These are phyloP conservation scores for Pteria penguin DNA, from an alignment of 2,888 invertebrate genomes.

Conservation along the genomic window DNA sequence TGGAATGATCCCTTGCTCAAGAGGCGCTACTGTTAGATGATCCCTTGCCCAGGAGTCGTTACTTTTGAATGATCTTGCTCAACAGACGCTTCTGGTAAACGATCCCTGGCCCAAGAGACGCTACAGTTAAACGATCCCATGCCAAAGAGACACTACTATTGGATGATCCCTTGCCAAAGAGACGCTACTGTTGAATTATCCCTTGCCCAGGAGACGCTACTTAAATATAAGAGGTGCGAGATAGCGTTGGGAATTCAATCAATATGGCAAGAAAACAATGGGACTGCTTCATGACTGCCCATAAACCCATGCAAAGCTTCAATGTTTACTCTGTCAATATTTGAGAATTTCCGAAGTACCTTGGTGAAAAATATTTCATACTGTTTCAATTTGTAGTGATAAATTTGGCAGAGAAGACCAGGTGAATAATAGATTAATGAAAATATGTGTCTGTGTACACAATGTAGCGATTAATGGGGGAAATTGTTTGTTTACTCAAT, in stretches of 20 bases:
- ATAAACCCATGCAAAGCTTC: slow-evolving; percentile 33
- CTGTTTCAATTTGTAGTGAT: slow-evolving; percentile 7
- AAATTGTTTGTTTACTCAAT: not conserved
- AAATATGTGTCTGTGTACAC: not conserved
- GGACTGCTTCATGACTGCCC: slow-evolving; percentile 31
- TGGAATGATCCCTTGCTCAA: too few species aligned
- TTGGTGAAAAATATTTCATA: slow-evolving; percentile 5
- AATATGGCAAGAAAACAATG: slow-evolving; percentile 41
- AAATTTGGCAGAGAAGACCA: not conserved
- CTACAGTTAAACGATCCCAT: too few species aligned
- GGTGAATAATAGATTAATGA: not conserved
- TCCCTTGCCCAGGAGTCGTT: too few species aligned
- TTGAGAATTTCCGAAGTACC: not conserved
- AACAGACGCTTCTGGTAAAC: too few species aligned
- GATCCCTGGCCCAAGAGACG: too few species aligned
- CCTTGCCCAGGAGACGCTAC: too few species aligned
- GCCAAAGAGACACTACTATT: too few species aligned
- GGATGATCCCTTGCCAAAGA: too few species aligned
- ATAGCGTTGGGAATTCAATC: slow-evolving; percentile 15
- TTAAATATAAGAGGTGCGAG: too few species aligned
- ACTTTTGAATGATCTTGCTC: too few species aligned
- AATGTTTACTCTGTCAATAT: slow-evolving; percentile 41
- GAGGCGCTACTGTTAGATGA: too few species aligned
- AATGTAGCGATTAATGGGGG: not conserved
- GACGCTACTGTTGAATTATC: too few species aligned